phyloP scores from a whole-genome alignment of 1,140 invertebrate species.

The Calycopis cecrops region DNA sequence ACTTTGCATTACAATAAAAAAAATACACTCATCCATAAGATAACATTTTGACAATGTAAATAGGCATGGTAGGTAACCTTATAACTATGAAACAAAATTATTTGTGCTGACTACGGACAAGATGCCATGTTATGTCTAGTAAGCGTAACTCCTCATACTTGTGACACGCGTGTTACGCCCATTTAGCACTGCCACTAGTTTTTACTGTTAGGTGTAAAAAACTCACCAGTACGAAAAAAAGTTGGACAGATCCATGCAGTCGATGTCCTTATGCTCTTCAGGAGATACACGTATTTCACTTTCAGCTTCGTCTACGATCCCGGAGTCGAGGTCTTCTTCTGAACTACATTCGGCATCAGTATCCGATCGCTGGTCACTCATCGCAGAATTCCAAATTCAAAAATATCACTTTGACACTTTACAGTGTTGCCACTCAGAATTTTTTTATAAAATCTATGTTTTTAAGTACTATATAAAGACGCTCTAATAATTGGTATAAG shows the following conservation, averaged over 20 bases:
- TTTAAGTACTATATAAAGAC: not conserved
- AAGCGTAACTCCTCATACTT: no score
- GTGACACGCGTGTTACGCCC: no score
- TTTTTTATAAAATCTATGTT: no score
- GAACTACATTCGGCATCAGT: constrained; percentile 42
- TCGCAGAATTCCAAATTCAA: constrained; percentile 21
- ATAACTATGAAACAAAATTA: no score
- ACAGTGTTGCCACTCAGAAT: constrained; percentile 20
- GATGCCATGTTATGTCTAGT: no score
- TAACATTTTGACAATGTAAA: no score
- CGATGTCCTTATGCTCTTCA: constrained; percentile 32
- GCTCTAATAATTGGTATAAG: no score
- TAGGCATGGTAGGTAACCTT: no score
- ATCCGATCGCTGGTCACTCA: constrained; percentile 41
- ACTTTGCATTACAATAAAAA: no score
- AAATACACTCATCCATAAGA: no score
- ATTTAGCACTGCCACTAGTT: no score
- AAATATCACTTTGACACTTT: constrained; percentile 19
- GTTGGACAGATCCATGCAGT: constrained; percentile 62
- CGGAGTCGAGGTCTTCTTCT: constrained; percentile 59
- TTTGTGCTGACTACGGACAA: no score
- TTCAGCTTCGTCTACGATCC: constrained; percentile 48
- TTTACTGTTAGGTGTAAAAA: not conserved
- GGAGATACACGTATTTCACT: not conserved
- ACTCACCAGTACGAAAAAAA: constrained; percentile 63